Evolutionary conservation across 2,797 vertebrate genomes (phyloP), one percentile per base, ranked within the genome.

Genomic region (Telmatherina bonti): DNA sequence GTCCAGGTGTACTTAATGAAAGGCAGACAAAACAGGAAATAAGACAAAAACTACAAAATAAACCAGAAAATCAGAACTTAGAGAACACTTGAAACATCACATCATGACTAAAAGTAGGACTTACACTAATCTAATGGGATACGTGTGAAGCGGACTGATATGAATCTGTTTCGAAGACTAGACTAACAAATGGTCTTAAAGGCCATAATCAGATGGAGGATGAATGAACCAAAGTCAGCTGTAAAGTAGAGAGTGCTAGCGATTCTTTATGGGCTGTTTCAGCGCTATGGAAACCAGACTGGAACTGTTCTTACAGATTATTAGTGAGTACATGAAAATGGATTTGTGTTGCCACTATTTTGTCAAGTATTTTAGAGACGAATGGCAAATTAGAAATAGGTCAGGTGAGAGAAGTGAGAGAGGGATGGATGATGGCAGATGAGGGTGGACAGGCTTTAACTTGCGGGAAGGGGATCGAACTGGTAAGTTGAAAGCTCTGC

Each of bases 401-500:
- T n/a, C n/a, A n/a, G n/a, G n/a, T n/a, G n/a, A n/a, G n/a, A 53
- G 45, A 26, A 10, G 38, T 11, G 41, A 56, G 36, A n/a, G 57
- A 55, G 18, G 35, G 22, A 6, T 56, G 18, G 4, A 45, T 62
- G 24, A 45, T 62, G 29, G 59, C 18, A 62, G 58, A 27, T 1
- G 59, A 62, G 15, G 5, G 43, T 20, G 64, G 36, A 20, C 27
- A 43, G 59, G 52, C 18, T 24, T 56, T 63, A 10, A 71, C 29
- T 2, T 33, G 36, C 29, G 20, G 60, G 27, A 2, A 62, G 4
- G 29, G 43, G 60, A 22, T 62, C 18, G 2, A 41, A 10, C 22
- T 16, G 33, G 16, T 22, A 41, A 13, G 33, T 41, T 7, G 24
- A 41, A 2, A 24, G 24, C 22, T 60, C 27, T 3, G 8, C 41